Evolutionary conservation across 2,113 vertebrate genomes (phyloP).

Genomic region (Apus apus): DNA sequence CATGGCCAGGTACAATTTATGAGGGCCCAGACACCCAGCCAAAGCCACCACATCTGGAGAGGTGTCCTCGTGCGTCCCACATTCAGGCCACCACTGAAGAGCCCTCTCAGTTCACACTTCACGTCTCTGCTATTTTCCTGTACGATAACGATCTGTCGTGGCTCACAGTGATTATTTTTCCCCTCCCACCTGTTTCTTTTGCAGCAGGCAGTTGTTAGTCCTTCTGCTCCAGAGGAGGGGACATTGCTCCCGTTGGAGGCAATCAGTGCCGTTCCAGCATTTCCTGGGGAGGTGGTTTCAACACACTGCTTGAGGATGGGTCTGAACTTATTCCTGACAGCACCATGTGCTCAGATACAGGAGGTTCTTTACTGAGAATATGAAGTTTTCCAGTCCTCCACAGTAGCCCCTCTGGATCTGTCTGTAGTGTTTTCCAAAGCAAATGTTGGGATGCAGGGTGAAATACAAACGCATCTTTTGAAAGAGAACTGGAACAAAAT

Average conservation of each 20-base stretch:
- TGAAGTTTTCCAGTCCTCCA: neutral
- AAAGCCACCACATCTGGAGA: neutral
- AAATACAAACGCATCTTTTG: neutral
- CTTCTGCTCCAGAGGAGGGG: neutral
- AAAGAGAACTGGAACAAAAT: neutral
- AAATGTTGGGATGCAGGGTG: neutral
- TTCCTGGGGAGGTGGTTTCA: neutral
- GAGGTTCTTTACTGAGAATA: neutral
- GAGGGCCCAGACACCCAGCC: neutral
- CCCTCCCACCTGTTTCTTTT: neutral
- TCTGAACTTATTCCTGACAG: conserved; percentile 13
- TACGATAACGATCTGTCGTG: neutral
- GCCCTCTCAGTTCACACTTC: neutral
- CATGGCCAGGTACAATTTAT: neutral
- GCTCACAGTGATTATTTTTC: neutral
- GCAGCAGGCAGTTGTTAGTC: neutral
- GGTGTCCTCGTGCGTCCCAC: neutral
- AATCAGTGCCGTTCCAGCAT: neutral
- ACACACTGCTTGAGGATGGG: neutral
- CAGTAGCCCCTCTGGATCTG: neutral
- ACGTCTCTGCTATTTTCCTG: neutral
- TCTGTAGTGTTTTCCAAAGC: neutral
- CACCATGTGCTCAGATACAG: neutral
- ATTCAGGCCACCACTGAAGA: neutral
- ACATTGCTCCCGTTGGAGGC: rapidly evolving